phyloP scores from a whole-genome alignment of 2,888 invertebrate genomes.

The Oscheius sp. region DNA sequence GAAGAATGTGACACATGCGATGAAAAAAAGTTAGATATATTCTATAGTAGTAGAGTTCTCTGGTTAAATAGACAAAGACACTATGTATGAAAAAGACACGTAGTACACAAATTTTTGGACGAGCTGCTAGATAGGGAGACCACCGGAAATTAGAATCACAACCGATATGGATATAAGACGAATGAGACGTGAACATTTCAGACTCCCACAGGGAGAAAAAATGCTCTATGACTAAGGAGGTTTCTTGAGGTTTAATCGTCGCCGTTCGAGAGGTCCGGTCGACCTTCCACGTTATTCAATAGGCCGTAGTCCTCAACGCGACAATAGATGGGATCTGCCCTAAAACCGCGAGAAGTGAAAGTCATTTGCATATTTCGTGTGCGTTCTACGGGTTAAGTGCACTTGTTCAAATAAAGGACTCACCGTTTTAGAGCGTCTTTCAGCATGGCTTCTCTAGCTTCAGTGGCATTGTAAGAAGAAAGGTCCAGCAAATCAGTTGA shows the following conservation, averaged over 20 bases:
- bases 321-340: slow-evolving; percentile 18
- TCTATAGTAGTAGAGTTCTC: too few species aligned
- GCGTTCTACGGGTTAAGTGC: too few species aligned
- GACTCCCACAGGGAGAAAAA: neutral
- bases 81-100: too few species aligned
- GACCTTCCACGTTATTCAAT: slow-evolving; percentile 6
- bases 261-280: neutral
- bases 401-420: too few species aligned
- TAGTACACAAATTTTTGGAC: too few species aligned
- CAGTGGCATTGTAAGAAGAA: slow-evolving; percentile 3
- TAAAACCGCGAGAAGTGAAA: neutral
- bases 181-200: slow-evolving; percentile 1
- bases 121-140: too few species aligned
- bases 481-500: slow-evolving; percentile 9
- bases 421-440: slow-evolving; percentile 2
- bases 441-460: slow-evolving; percentile 11
- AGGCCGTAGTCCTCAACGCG: slow-evolving; percentile 18
- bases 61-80: too few species aligned
- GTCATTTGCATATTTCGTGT: neutral
- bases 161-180: slow-evolving; percentile 7
- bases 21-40: too few species aligned
- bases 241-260: neutral
- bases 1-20: slow-evolving; percentile 12
- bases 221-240: neutral
- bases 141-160: slow-evolving; percentile 4